A percentile compares a stretch with the other conserved stretches of the same genome.
Evolutionary conservation across 1,140 invertebrate genomes (phyloP).

Genomic region (Orius laevigatus): DNA sequence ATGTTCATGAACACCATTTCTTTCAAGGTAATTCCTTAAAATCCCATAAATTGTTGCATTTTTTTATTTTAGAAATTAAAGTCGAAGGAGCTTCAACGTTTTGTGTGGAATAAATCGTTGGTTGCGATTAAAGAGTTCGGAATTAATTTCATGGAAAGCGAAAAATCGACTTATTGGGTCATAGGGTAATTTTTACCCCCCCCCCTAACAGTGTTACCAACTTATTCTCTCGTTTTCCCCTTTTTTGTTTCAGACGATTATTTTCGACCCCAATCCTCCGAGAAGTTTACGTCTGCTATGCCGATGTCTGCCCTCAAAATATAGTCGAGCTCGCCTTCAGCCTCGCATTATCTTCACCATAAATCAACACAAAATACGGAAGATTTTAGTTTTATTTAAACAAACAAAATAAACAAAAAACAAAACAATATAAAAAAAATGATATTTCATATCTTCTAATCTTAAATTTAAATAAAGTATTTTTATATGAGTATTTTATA

Average conservation of each 20-base stretch:
- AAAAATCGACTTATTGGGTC: constrained; percentile 28
- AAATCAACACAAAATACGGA: too few species aligned
- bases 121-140: constrained; percentile 62
- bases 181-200: constrained; percentile 24
- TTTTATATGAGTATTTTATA: too few species aligned
- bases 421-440: too few species aligned
- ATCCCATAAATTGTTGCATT: constrained; percentile 13
- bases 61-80: constrained; percentile 33
- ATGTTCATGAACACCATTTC: constrained; percentile 49
- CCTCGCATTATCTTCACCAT: constrained; percentile 25
- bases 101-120: constrained; percentile 48
- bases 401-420: too few species aligned
- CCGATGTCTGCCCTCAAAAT: constrained; percentile 60
- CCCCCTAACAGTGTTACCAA: too few species aligned
- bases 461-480: too few species aligned
- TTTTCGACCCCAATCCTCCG: constrained; percentile 50
- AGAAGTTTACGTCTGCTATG: constrained; percentile 65
- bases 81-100: constrained; percentile 36
- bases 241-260: constrained; percentile 36
- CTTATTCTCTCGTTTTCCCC: neutral
- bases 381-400: too few species aligned
- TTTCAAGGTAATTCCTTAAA: constrained; percentile 40
- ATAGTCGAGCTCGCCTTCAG: constrained; percentile 64
- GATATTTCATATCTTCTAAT: too few species aligned
- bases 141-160: constrained; percentile 35